phyloP scores from a whole-genome alignment of 2,113 vertebrate species.

The Cyprinodon variegatus region DNA sequence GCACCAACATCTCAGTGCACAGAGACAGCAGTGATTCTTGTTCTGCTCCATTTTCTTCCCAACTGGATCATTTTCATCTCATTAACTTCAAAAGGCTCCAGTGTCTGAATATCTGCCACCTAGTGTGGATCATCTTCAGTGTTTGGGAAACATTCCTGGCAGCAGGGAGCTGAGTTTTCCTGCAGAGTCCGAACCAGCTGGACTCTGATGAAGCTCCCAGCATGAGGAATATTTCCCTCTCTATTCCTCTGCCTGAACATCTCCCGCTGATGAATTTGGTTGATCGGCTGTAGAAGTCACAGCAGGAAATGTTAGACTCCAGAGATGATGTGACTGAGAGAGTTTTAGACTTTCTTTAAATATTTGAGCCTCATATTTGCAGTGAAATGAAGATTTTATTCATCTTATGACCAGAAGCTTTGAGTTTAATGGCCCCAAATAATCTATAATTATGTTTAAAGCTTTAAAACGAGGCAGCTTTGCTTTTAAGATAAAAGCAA shows the following conservation, averaged over 20 bases:
- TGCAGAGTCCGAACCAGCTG: not conserved
- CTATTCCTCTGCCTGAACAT: not conserved
- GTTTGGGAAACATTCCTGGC: not conserved
- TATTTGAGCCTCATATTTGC: too few relatives aligned
- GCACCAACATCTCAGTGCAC: not conserved
- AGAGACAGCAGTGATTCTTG: not conserved
- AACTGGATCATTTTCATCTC: conserved; percentile 61
- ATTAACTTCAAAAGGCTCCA: conserved; percentile 61
- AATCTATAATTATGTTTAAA: too few relatives aligned
- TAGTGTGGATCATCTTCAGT: conserved; percentile 37
- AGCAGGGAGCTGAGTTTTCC: not conserved
- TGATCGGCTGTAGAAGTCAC: conserved; percentile 10
- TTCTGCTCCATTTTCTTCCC: conserved; percentile 20
- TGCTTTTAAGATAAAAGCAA: too few relatives aligned
- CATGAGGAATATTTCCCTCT: conserved; percentile 16
- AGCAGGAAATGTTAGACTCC: not conserved
- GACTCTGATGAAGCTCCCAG: conserved; percentile 29
- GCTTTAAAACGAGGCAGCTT: too few relatives aligned
- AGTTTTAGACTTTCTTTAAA: too few relatives aligned
- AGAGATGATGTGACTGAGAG: not conserved
- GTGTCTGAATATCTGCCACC: conserved; percentile 41
- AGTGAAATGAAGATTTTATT: too few relatives aligned
- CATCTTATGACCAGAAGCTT: too few relatives aligned
- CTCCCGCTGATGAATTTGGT: conserved; percentile 3
- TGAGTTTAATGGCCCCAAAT: too few relatives aligned